Percentiles rank a stretch among this genome's conserved stretches.
Conservation (phyloP, 2,113 vertebrate species). For the Sterna hirundo region DNA sequence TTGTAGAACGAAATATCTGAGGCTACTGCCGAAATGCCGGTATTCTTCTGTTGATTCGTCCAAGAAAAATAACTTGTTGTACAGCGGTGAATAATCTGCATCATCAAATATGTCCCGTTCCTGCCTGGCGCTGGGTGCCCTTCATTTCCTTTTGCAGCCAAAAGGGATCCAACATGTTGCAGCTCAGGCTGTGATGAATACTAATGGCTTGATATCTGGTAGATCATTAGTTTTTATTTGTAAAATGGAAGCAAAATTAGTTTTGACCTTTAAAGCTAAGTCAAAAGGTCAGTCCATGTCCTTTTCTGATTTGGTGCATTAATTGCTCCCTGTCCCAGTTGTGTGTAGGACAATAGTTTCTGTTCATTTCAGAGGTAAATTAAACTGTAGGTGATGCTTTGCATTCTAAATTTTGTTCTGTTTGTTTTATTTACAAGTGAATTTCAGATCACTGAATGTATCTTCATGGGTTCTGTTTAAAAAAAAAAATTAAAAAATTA, state of each 20-base stretch:
- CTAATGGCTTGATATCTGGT: slow-evolving; percentile 17
- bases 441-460: background rate
- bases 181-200: background rate
- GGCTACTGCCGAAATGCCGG: background rate
- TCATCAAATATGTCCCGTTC: background rate
- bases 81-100: background rate
- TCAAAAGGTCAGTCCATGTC: slow-evolving; percentile 39
- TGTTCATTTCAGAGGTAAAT: slow-evolving; percentile 28
- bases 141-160: slow-evolving; percentile 22
- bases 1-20: background rate
- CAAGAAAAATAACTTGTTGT: background rate
- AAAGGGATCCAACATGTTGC: background rate
- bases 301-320: slow-evolving; percentile 28
- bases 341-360: slow-evolving; percentile 13
- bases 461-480: background rate
- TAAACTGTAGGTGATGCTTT: background rate
- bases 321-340: slow-evolving; percentile 34
- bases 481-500: background rate
- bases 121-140: background rate
- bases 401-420: slow-evolving; percentile 1
- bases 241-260: slow-evolving; percentile 37
- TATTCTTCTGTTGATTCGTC: background rate
- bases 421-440: background rate
- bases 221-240: slow-evolving; percentile 41
- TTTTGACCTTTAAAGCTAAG: slow-evolving; percentile 34